Evolutionary conservation across 2,797 vertebrate species (phyloP).

Genomic region (Ara ararauna): DNA sequence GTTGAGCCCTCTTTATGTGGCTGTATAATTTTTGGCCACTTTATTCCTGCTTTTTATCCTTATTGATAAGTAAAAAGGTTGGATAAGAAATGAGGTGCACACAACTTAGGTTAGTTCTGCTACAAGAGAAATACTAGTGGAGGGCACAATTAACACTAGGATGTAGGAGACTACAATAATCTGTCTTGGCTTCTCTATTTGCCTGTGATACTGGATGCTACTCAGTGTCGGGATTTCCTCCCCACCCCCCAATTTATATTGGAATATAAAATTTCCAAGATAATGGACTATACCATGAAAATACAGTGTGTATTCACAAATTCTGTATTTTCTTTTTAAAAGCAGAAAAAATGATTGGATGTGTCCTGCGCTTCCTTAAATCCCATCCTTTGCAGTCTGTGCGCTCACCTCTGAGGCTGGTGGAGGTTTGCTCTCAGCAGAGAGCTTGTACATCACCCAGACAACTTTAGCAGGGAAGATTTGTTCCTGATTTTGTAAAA

Average conservation of each 20-base stretch:
- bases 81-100: background rate
- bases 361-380: background rate
- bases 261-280: background rate
- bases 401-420: background rate
- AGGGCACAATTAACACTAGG: background rate
- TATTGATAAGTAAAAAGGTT: background rate
- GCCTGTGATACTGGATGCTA: background rate
- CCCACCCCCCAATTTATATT: background rate
- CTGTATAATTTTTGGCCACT: background rate
- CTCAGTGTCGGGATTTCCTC: fast-evolving
- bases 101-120: background rate
- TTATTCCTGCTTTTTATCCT: background rate
- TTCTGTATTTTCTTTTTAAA: background rate
- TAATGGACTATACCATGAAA: background rate
- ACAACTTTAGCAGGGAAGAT: background rate
- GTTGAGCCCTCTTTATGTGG: background rate
- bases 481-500: background rate
- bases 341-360: background rate
- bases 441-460: background rate
- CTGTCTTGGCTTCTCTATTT: background rate
- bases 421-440: background rate
- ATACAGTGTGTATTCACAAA: background rate
- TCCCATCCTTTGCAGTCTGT: background rate
- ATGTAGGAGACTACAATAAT: background rate
- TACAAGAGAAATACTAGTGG: background rate